Percentiles rank a stretch among this genome's conserved stretches.
These are phyloP conservation scores for Yasuhikotakia modesta DNA, from an alignment of 2,797 vertebrate genomes.

Conservation along the genomic window DNA sequence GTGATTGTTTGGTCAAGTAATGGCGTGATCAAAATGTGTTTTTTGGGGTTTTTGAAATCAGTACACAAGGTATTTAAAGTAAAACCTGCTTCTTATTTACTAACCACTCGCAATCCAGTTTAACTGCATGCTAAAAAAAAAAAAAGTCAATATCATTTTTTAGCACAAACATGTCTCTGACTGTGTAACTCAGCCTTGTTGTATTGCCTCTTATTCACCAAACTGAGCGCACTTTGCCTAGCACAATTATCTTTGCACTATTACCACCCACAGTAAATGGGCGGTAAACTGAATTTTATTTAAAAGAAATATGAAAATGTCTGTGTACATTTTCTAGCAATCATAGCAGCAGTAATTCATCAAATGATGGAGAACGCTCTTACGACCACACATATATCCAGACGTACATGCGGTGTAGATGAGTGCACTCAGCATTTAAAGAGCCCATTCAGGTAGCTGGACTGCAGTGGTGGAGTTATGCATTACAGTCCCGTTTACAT, in stretches of 20 bases:
- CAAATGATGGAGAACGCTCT: neutral
- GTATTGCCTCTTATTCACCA: neutral
- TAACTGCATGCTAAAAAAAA: neutral
- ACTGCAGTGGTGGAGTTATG: neutral
- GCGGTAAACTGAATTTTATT: neutral
- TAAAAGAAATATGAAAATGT: neutral
- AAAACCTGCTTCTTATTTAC: neutral
- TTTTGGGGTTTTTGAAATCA: neutral
- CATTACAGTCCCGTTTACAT: neutral
- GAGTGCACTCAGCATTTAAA: conserved; percentile 2
- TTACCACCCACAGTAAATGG: neutral
- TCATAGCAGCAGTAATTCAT: neutral
- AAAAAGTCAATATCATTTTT: neutral
- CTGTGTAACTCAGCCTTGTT: neutral
- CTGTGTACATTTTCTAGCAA: conserved; percentile 3
- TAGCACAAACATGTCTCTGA: neutral
- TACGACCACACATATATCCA: neutral
- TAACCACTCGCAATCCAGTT: neutral
- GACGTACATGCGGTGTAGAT: neutral
- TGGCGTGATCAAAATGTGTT: neutral
- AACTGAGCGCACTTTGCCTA: neutral
- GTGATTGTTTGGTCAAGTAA: neutral
- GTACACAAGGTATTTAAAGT: neutral
- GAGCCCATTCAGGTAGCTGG: neutral
- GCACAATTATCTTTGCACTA: neutral